Percentiles rank a stretch among this genome's conserved stretches.
These are phyloP conservation scores for Taenioides sp. DNA, from an alignment of 2,797 vertebrate species.

Conservation along the genomic window DNA sequence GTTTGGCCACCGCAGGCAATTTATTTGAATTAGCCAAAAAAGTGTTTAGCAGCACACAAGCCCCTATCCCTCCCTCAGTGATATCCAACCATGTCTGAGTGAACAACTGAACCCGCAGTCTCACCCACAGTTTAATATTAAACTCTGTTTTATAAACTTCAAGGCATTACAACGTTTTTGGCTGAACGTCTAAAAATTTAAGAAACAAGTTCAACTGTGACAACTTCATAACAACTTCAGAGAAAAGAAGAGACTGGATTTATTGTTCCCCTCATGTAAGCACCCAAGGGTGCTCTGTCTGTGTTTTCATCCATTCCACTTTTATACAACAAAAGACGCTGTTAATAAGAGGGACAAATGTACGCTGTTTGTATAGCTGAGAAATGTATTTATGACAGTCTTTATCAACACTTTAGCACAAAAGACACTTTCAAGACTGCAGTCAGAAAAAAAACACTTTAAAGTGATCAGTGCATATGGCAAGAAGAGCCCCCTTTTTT, in stretches of 20 bases:
- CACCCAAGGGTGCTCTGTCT: background rate
- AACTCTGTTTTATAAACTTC: no score
- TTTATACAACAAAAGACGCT: background rate
- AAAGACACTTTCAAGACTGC: background rate
- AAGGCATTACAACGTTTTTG: no score
- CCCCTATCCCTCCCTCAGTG: no score
- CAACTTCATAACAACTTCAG: background rate
- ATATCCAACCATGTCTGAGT: background rate
- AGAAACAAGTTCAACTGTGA: background rate
- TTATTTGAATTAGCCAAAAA: no score
- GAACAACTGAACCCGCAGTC: background rate
- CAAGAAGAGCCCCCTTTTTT: no score
- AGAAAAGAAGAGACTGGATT: conserved; percentile 4
- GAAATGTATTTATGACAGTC: background rate
- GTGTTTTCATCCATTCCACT: conserved; percentile 2
- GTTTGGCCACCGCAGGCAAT: no score
- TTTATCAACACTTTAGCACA: background rate
- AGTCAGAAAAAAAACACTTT: background rate
- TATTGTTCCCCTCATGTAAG: conserved; percentile 1
- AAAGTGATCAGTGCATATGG: background rate
- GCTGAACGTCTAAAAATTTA: background rate
- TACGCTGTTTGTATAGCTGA: background rate
- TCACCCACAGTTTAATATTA: no score
- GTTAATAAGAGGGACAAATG: background rate
- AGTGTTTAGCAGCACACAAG: no score